These are phyloP conservation scores for Rhinoraja longicauda DNA, from an alignment of 2,797 vertebrate species.

Conservation along the genomic window DNA sequence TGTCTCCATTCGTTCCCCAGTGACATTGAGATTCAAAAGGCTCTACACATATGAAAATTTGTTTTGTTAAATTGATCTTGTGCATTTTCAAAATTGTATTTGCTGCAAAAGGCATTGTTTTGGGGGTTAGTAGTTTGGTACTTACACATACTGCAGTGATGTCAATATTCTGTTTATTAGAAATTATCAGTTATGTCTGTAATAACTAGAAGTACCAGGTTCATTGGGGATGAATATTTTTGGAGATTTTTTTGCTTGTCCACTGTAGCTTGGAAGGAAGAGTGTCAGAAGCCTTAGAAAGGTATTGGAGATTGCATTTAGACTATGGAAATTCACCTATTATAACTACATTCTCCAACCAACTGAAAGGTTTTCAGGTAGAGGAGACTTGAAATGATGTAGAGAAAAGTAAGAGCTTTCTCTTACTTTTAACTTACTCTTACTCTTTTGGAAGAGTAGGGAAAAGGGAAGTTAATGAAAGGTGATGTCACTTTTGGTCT, in stretches of 20 bases:
- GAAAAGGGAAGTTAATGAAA: neutral
- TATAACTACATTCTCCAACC: neutral
- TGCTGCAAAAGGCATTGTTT: neutral
- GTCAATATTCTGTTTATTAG: neutral
- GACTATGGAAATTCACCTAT: neutral
- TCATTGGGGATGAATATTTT: neutral
- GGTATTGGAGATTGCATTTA: neutral
- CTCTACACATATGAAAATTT: neutral
- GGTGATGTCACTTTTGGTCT: neutral
- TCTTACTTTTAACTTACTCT: too few species aligned
- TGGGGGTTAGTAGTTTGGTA: neutral
- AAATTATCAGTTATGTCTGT: neutral
- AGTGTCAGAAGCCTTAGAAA: neutral
- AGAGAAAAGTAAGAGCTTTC: too few species aligned
- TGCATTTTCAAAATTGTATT: neutral
- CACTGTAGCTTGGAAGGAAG: neutral
- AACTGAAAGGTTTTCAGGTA: neutral
- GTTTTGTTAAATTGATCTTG: neutral
- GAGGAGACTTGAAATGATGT: neutral
- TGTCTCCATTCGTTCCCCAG: neutral
- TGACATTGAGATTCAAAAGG: neutral
- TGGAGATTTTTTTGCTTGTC: neutral
- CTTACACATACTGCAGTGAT: neutral
- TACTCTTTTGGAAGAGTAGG: too few species aligned
- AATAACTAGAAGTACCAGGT: neutral